Base-by-base conservation (phyloP, 2,113 vertebrate species). In the Progne subis region DNA sequence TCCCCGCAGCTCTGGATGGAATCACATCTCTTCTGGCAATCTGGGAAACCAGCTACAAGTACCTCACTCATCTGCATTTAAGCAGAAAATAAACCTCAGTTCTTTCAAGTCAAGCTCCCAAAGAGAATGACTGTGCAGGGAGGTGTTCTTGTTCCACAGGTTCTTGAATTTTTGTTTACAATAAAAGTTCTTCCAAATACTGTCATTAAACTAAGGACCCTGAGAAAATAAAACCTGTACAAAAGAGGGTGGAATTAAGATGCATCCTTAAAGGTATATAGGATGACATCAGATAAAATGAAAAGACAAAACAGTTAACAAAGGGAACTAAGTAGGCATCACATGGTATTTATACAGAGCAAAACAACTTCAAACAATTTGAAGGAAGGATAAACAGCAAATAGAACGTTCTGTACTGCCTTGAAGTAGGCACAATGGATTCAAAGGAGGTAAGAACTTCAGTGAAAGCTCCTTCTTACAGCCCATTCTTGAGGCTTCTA, bases 261-360 rank as follows among this genome's bases (percentile, higher is more conserved):
- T 79, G 82, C 25, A 69, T 9, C 29, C 65, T 90, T 82, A 72
- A 50, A 91, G n/a, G 34, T 67, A 83, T 11, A 64, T 0, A 84
- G 32, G 74, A 87, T 94, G 53, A 85, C 84, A 92, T 61, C 50
- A 94, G 67, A 79, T 63, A 87, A 90, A 95, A 95, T 55, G 16
- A 90, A 90, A 93, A 76, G n/a, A 82, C 25, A 57, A 21, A 92
- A 28, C 9, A 53, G 32, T 65, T 89, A 80, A 81, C 43, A 61
- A 89, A 74, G 64, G 47, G 76, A 67, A 94, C 31, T 44, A 46
- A 94, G 32, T 43, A 82, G 69, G 53, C 43, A 91, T 60, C 31
- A 59, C 8, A 52, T 34, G 14, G 43, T 52, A 53, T 68, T 95
- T 68, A 76, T 31, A 79, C 1, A 53, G n/a, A 85, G 34, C 7